Percentiles rank a stretch among this genome's conserved stretches.
These are phyloP conservation scores for Tetramorium simillimum DNA, from an alignment of 1,140 invertebrate genomes.

Conservation along the genomic window DNA sequence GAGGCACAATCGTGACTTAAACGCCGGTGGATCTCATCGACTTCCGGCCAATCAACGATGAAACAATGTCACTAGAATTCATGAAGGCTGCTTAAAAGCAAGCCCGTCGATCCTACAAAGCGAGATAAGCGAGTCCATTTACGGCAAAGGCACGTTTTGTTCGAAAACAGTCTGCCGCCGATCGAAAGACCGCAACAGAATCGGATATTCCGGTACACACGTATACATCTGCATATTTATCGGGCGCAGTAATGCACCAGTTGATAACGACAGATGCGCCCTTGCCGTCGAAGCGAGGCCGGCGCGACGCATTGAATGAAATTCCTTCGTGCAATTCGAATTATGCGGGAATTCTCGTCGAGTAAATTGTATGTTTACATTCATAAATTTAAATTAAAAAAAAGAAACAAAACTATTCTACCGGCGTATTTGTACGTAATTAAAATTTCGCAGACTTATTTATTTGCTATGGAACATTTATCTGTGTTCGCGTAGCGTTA, in stretches of 20 bases:
- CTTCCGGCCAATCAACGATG: constrained; percentile 60
- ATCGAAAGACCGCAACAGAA: constrained; percentile 6
- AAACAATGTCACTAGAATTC: constrained; percentile 49
- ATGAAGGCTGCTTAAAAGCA: constrained; percentile 9
- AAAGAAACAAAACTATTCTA: constrained; percentile 13
- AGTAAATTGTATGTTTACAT: neutral
- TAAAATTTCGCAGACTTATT: constrained; percentile 7
- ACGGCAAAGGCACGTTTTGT: neutral
- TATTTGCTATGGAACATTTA: neutral
- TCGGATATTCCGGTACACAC: neutral
- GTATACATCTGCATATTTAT: constrained; percentile 49
- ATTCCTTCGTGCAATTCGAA: constrained; percentile 12
- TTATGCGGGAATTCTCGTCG: neutral
- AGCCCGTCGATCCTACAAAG: neutral
- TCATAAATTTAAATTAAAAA: constrained; percentile 6
- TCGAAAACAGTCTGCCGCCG: neutral
- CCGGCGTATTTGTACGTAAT: neutral
- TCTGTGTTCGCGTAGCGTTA: neutral
- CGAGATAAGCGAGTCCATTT: constrained; percentile 9
- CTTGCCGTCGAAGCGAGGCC: neutral
- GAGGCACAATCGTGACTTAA: constrained; percentile 66
- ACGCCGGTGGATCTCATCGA: constrained; percentile 48
- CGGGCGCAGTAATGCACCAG: constrained; percentile 5
- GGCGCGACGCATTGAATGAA: neutral
- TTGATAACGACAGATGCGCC: constrained; percentile 43